Conservation (phyloP, 2,888 invertebrate genomes). For the Drosophila emarginata region DNA sequence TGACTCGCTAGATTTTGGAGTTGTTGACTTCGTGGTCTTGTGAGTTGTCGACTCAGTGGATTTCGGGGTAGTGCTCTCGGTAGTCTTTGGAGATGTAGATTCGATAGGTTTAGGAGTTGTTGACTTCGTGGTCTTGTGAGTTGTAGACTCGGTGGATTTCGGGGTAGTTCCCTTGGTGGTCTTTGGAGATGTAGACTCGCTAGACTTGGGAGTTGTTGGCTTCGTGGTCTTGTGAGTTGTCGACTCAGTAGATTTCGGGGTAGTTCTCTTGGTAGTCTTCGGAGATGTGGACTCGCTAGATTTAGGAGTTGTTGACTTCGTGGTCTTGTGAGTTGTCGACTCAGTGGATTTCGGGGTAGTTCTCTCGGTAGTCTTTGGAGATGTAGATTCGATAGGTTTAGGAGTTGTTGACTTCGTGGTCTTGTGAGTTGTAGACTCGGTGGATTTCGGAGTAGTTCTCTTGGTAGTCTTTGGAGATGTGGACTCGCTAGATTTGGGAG, state of each 20-base stretch:
- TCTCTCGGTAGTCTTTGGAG: neutral
- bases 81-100: neutral
- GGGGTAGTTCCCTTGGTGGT: neutral
- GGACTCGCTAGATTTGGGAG: neutral
- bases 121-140: neutral
- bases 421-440: conserved; percentile 9
- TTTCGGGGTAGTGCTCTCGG: neutral
- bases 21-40: neutral
- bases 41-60: neutral
- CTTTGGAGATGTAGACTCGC: neutral
- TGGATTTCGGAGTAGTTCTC: neutral
- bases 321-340: neutral
- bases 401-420: neutral
- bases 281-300: conserved; percentile 1
- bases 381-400: neutral
- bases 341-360: neutral
- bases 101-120: neutral
- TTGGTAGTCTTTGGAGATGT: neutral
- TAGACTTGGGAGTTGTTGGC: conserved; percentile 6
- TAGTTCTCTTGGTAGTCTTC: neutral
- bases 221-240: neutral
- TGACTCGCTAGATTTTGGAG: neutral
- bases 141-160: neutral
- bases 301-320: conserved; percentile 1
- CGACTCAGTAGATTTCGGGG: neutral